Conservation (phyloP, 64 coral and sea anemone species). For the Stichodactyla helianthus region DNA sequence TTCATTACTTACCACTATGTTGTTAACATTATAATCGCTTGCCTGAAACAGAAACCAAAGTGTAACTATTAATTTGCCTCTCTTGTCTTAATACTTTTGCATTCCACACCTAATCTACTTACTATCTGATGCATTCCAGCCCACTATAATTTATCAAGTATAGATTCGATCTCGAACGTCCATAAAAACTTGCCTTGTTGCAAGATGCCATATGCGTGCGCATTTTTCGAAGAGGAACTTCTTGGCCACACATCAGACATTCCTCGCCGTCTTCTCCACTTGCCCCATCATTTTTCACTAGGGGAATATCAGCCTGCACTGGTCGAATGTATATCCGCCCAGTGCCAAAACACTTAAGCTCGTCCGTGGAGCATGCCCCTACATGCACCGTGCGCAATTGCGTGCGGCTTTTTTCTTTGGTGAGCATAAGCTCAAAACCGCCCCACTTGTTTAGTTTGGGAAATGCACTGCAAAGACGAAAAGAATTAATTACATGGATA, state of each 20-base stretch:
- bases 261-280: slow-evolving; percentile 20
- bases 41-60: neutral
- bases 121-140: neutral
- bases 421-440: slow-evolving; percentile 40
- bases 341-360: slow-evolving; percentile 49
- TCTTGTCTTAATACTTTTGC: neutral
- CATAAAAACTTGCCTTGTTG: neutral
- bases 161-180: neutral
- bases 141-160: neutral
- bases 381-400: slow-evolving; percentile 13
- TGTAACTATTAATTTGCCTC: neutral
- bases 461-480: slow-evolving; percentile 24
- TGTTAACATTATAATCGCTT: neutral
- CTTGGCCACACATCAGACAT: slow-evolving; percentile 16
- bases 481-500: neutral
- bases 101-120: neutral
- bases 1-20: neutral
- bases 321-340: slow-evolving; percentile 56
- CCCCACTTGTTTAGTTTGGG: slow-evolving; percentile 25
- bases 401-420: slow-evolving; percentile 35
- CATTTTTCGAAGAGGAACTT: slow-evolving; percentile 13
- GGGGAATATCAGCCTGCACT: slow-evolving; percentile 33
- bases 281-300: neutral
- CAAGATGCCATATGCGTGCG: slow-evolving; percentile 18
- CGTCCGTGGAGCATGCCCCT: slow-evolving; percentile 40